Base-by-base conservation (phyloP, 2,888 invertebrate genomes). In the Oscheius sp. region DNA sequence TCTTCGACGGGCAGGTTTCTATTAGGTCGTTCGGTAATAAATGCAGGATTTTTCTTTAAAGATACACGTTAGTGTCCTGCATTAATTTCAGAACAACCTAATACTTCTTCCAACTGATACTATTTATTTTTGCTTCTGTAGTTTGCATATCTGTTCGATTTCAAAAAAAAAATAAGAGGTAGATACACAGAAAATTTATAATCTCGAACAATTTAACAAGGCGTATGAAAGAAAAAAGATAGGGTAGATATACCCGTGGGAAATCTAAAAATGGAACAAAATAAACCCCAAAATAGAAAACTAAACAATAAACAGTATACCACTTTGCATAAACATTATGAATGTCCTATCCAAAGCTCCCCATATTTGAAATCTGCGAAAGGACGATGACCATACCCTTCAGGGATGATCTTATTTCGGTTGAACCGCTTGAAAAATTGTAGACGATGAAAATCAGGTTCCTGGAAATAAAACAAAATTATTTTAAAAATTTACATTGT, bases 361-460 rank as follows among this genome's bases (percentile, higher is more conserved):
- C 84, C 85, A 68, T 84, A 82, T 47, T 80, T 80, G 68, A 78
- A 74, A 62, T 85, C 85, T 45, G 77, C 76, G 72, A 82, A 85
- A 8, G 82, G 69, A n/a, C 72, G 67, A 28, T 76, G 74, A 49
- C 83, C 83, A 69, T 83, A 84, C 8, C 80, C 80, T 8, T 82
- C 80, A 24, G 85, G 85, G n/a, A 85, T 74, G 28, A 85, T 65
- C 56, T 75, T 67, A 14, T 74, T 70, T 47, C 72, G 73, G 62
- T 83, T 80, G 51, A 83, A 71, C 12, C 66, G 67, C 24, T 77
- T 70, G 81, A 88, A 89, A 75, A 86, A 88, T 49, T 88, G 85
- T 38, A 88, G 77, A 30, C 87, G 84, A 73, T 89, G 89, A 75
- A 89, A 89, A 78, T 89, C 88, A 24, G 89, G 89, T 41, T 86